Evolutionary conservation across 2,113 vertebrate genomes (phyloP).

Genomic region (Podarcis raffonei): DNA sequence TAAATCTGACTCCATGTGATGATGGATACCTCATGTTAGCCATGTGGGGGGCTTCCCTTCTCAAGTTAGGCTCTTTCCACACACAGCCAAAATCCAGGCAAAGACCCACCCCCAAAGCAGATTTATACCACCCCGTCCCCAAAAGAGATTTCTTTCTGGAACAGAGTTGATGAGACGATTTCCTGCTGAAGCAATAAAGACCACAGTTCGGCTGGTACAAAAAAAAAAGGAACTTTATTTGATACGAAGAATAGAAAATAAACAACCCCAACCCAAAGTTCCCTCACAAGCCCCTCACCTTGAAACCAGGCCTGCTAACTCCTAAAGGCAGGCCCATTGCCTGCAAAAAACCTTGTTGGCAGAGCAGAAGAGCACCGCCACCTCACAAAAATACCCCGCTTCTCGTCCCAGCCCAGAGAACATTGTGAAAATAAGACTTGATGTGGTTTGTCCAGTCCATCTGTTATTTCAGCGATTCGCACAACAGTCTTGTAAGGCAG

Average conservation of each 20-base stretch:
- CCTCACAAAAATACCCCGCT: too few relatives aligned
- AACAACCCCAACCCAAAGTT: background rate
- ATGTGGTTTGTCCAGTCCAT: too few relatives aligned
- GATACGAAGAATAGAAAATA: background rate
- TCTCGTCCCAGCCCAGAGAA: background rate
- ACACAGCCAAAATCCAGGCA: too few relatives aligned
- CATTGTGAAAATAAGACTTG: background rate
- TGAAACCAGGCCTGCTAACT: background rate
- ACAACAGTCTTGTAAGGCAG: background rate
- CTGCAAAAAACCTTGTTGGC: accelerated
- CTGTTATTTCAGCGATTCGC: too few relatives aligned
- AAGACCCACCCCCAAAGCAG: background rate
- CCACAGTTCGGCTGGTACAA: background rate
- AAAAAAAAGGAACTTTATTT: background rate
- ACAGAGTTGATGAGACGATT: too few relatives aligned
- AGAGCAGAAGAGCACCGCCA: background rate
- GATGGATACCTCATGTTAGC: too few relatives aligned
- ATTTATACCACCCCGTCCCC: too few relatives aligned
- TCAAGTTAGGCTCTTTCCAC: too few relatives aligned
- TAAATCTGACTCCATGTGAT: too few relatives aligned
- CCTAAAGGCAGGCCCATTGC: background rate
- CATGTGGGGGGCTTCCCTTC: too few relatives aligned
- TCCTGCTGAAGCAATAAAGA: background rate
- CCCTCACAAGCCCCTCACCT: background rate
- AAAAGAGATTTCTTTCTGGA: too few relatives aligned